phyloP scores from a whole-genome alignment of 2,888 invertebrate species.

The Archaeoteleia sp. region DNA sequence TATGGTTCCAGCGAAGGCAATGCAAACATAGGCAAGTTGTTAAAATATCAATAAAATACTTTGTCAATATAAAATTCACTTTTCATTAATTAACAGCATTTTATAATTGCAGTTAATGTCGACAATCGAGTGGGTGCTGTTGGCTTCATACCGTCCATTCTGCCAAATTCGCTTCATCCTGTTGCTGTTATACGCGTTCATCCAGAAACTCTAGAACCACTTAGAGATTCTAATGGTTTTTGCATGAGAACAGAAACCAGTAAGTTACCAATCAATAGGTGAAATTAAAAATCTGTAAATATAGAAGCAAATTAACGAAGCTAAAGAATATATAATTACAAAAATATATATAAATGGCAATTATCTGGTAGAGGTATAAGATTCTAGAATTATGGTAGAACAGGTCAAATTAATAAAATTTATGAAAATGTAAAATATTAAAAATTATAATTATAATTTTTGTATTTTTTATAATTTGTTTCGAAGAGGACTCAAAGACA shows the following conservation, averaged over 20 bases:
- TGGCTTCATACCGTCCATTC: constrained; percentile 78
- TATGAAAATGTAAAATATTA: no score
- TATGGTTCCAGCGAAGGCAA: constrained; percentile 85
- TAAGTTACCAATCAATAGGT: constrained; percentile 46
- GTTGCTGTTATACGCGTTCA: constrained; percentile 94
- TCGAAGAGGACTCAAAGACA: no score
- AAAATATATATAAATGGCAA: no score
- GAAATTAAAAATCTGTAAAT: background rate
- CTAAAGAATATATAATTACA: no score
- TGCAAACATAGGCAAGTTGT: constrained; percentile 77
- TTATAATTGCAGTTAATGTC: constrained; percentile 77
- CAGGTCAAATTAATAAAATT: no score
- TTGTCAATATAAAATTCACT: no score
- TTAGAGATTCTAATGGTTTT: constrained; percentile 88
- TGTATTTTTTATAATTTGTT: no score
- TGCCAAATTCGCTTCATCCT: constrained; percentile 84
- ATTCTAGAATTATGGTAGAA: no score
- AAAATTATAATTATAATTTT: no score
- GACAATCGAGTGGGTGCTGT: constrained; percentile 82
- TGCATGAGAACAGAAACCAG: constrained; percentile 78
- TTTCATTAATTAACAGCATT: no score
- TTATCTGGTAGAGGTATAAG: no score
- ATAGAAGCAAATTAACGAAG: no score
- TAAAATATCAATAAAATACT: background rate
- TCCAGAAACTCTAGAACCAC: constrained; percentile 89